These are phyloP conservation scores for Pocillopora meandrina DNA, from an alignment of 92 coral and sea anemone species.

Conservation along the genomic window DNA sequence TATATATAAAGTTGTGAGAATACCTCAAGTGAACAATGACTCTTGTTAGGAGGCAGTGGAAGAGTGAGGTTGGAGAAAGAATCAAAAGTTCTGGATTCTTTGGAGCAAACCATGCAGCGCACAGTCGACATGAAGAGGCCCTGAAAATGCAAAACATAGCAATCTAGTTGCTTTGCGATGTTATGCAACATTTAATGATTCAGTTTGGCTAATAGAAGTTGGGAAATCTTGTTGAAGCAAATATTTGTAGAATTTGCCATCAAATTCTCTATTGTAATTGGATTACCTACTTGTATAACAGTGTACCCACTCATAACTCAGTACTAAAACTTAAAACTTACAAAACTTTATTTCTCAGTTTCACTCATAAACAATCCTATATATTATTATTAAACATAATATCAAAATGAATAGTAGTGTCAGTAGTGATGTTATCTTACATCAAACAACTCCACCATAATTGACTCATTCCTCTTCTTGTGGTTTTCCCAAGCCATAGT, in stretches of 20 bases:
- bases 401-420: no score
- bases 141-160: constrained; percentile 36
- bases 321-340: no score
- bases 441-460: constrained; percentile 90
- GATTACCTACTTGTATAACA: no score
- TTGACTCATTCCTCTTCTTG: constrained; percentile 82
- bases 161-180: background rate
- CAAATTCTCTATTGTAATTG: no score
- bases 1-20: background rate
- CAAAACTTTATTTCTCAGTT: no score
- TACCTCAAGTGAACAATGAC: constrained; percentile 85
- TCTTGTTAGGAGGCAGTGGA: constrained; percentile 76
- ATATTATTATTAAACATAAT: no score
- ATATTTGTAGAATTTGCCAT: no score
- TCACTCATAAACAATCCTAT: no score
- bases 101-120: constrained; percentile 72
- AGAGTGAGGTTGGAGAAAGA: constrained; percentile 91
- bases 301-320: no score
- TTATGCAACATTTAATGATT: no score
- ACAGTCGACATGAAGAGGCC: constrained; percentile 97
- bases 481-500: constrained; percentile 91
- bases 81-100: constrained; percentile 90
- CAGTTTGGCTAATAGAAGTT: no score
- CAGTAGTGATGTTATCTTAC: constrained; percentile 49
- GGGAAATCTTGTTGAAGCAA: no score